phyloP scores from a whole-genome alignment of 2,888 invertebrate genomes.

The Andrena dorsata region DNA sequence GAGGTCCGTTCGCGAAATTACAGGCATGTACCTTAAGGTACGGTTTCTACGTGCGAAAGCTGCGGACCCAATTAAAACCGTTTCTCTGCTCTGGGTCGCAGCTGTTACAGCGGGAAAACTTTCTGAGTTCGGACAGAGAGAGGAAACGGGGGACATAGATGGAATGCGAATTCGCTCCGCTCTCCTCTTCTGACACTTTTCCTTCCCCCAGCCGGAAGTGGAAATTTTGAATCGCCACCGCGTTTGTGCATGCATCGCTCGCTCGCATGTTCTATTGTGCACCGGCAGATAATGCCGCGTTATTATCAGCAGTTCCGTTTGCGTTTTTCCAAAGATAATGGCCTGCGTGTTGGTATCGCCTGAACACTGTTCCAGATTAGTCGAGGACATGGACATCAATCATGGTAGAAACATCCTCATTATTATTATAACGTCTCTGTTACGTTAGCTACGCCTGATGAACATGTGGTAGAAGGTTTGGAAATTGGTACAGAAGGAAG shows the following conservation, averaged over 20 bases:
- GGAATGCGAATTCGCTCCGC: conserved; percentile 64
- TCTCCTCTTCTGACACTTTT: conserved; percentile 27
- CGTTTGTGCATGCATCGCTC: conserved; percentile 47
- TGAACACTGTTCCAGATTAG: not conserved
- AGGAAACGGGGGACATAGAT: conserved; percentile 60
- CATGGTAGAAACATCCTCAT: not conserved
- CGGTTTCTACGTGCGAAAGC: conserved; percentile 60
- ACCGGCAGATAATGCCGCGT: conserved; percentile 50
- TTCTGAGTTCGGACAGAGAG: conserved; percentile 65
- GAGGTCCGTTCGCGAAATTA: conserved; percentile 57
- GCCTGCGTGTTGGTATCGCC: conserved; percentile 15
- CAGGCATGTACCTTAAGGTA: conserved; percentile 56
- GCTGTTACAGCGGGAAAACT: conserved; percentile 76
- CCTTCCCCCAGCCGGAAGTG: conserved; percentile 43
- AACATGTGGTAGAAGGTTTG: no score
- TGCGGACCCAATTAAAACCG: conserved; percentile 78
- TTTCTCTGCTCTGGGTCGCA: conserved; percentile 71
- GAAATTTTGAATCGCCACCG: conserved; percentile 63
- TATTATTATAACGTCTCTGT: not conserved
- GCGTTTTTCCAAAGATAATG: conserved; percentile 53
- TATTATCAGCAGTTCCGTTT: conserved; percentile 64
- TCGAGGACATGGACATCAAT: conserved; percentile 1
- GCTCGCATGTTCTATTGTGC: conserved; percentile 51
- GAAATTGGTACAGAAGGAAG: no score
- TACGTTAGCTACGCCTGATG: no score